These are phyloP conservation scores for Eristalis intricaria DNA, from an alignment of 2,888 invertebrate species.

Conservation along the genomic window DNA sequence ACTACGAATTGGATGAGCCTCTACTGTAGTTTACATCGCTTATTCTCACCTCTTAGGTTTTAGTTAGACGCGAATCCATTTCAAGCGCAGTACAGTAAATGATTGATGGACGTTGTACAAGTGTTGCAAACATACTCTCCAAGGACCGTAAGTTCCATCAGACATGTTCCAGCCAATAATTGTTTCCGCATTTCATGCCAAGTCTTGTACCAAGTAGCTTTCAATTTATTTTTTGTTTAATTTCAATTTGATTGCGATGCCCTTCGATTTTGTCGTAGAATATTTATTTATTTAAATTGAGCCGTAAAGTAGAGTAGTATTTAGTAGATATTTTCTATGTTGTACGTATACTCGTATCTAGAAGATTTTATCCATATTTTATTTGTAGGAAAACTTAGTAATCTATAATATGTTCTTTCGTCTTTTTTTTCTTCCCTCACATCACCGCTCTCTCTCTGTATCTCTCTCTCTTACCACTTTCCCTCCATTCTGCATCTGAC, in stretches of 20 bases:
- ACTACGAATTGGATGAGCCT: too few species aligned
- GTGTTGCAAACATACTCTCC: background rate
- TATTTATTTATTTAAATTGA: background rate
- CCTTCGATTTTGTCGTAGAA: constrained; percentile 16
- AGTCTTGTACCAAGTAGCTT: background rate
- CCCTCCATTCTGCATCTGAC: constrained; percentile 53
- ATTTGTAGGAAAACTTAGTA: constrained; percentile 69
- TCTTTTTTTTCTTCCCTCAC: constrained; percentile 70
- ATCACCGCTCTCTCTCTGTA: constrained; percentile 21
- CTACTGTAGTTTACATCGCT: too few species aligned
- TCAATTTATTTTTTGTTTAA: background rate
- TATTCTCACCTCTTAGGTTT: background rate
- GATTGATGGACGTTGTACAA: background rate
- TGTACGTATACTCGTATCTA: constrained; percentile 31
- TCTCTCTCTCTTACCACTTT: constrained; percentile 34
- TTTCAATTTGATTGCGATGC: constrained; percentile 7
- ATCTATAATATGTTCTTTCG: constrained; percentile 70
- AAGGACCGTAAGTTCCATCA: constrained; percentile 39
- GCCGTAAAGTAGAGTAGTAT: background rate
- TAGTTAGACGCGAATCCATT: background rate
- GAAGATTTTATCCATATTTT: constrained; percentile 57
- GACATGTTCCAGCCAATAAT: background rate
- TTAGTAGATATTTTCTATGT: constrained; percentile 19
- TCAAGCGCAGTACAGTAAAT: constrained; percentile 13
- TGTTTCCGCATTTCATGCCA: background rate